These are phyloP conservation scores for Saguinus midas DNA, from an alignment of 2,113 vertebrate genomes.

Conservation along the genomic window DNA sequence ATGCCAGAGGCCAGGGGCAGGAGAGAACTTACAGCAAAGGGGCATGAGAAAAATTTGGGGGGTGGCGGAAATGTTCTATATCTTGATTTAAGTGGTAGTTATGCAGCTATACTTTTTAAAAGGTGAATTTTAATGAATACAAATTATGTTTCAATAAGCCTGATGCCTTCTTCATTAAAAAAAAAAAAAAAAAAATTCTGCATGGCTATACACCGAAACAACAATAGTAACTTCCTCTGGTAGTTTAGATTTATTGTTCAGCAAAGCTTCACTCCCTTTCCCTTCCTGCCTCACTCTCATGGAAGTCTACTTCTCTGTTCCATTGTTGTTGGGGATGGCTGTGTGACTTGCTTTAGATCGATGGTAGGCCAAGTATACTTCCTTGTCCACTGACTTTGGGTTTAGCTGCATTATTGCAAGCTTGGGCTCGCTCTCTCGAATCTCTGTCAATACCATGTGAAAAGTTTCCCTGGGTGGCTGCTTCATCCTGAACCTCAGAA, in stretches of 20 bases:
- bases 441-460: background rate
- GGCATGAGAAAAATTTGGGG: background rate
- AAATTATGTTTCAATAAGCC: slow-evolving; percentile 4
- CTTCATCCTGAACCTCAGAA: background rate
- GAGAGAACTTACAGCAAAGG: background rate
- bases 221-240: background rate
- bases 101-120: background rate
- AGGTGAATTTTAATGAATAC: background rate
- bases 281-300: background rate
- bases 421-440: background rate
- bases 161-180: background rate
- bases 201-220: background rate
- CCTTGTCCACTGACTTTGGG: background rate
- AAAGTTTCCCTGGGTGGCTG: background rate
- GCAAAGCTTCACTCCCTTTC: background rate
- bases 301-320: background rate
- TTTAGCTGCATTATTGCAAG: background rate
- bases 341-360: background rate
- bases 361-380: background rate
- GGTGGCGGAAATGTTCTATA: background rate
- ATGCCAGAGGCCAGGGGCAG: background rate
- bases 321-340: background rate
- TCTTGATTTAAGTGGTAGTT: background rate
- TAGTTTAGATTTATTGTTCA: background rate
- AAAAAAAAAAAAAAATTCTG: background rate